These are phyloP conservation scores for Trididemnum clinides DNA, from an alignment of 23 tunicate species.

Conservation along the genomic window DNA sequence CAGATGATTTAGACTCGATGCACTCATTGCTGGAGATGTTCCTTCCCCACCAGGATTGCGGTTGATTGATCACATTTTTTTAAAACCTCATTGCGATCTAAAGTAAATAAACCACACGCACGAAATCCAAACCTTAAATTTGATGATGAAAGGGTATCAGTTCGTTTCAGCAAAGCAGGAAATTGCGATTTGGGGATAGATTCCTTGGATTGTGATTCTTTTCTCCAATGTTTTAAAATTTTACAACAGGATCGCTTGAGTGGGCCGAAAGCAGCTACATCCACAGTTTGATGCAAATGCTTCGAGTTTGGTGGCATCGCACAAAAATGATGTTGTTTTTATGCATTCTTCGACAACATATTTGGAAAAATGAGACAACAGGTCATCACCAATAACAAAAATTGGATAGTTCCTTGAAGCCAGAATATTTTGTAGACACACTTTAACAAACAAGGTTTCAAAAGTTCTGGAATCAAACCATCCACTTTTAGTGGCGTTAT, in stretches of 20 bases:
- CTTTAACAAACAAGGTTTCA: neutral
- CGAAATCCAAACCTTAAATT: constrained; percentile 3
- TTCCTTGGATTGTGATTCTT: neutral
- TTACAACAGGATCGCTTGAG: neutral
- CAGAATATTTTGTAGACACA: neutral
- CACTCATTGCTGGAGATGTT: neutral
- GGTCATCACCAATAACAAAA: neutral
- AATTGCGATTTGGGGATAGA: constrained; percentile 1
- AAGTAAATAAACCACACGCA: constrained; percentile 2
- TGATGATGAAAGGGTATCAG: neutral
- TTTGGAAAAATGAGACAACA: constrained; percentile 3
- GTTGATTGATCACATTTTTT: neutral
- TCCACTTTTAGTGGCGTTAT: neutral
- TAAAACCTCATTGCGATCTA: constrained; percentile 16
- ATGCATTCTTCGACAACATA: constrained; percentile 3
- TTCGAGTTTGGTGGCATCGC: constrained; percentile 17
- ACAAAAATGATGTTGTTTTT: constrained; percentile 7
- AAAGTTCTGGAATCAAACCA: neutral
- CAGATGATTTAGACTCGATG: neutral
- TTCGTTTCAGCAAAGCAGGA: constrained; percentile 8
- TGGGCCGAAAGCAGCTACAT: constrained; percentile 30
- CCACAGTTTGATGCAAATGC: constrained; percentile 4
- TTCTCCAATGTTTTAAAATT: constrained; percentile 12
- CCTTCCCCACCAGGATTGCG: constrained; percentile 19
- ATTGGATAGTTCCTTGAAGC: neutral